Percentiles rank a stretch among this genome's conserved stretches.
phyloP scores from a whole-genome alignment of 2,797 vertebrate genomes.

The Hoplostethus atlanticus region DNA sequence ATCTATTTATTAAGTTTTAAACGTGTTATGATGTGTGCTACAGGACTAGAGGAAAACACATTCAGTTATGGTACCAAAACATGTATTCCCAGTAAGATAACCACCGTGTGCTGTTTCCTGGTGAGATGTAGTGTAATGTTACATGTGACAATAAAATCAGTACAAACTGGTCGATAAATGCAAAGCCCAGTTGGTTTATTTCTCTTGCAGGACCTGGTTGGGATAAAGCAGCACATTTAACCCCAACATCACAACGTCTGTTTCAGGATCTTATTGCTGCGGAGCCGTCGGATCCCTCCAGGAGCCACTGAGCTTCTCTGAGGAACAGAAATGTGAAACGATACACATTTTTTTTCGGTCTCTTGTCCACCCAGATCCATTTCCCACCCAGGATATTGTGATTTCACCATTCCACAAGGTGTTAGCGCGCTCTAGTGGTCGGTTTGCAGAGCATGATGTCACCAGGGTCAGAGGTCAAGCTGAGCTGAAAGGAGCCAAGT shows the following conservation, averaged over 20 bases:
- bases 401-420: background rate
- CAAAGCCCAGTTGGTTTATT: no score
- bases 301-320: background rate
- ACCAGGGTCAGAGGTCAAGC: constrained; percentile 15
- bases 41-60: background rate
- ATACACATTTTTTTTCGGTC: background rate
- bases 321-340: constrained; percentile 10
- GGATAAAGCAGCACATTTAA: no score
- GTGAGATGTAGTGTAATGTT: background rate
- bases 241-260: background rate
- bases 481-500: background rate
- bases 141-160: background rate
- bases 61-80: background rate
- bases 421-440: constrained; percentile 50
- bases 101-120: background rate
- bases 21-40: background rate
- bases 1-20: no score
- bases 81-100: no score
- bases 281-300: background rate
- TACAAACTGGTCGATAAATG: no score
- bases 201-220: no score
- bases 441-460: background rate
- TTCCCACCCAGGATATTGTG: background rate
- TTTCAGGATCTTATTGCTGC: constrained; percentile 13
- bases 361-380: background rate